Evolutionary conservation across 2,888 invertebrate genomes (phyloP).

Genomic region (Thyatira batis): DNA sequence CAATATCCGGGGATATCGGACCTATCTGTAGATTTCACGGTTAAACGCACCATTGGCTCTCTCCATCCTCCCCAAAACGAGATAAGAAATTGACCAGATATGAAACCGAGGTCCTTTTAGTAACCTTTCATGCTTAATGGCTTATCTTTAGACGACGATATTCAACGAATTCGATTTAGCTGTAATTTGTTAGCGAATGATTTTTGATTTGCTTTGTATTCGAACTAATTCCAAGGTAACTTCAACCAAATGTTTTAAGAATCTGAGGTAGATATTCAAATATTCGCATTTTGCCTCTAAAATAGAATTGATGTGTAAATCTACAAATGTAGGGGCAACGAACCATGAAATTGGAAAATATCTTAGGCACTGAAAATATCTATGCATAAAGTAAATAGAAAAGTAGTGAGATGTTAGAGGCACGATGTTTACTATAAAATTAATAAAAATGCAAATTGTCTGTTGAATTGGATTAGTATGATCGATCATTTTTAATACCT

Average conservation of each 20-base stretch:
- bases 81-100: constrained; percentile 77
- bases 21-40: constrained; percentile 79
- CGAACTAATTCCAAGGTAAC: neutral
- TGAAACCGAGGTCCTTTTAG: constrained; percentile 54
- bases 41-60: constrained; percentile 72
- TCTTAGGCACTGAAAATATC: neutral
- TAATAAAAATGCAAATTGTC: neutral
- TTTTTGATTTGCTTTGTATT: neutral
- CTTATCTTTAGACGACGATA: constrained; percentile 32
- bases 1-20: constrained; percentile 69
- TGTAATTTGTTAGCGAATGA: constrained; percentile 10
- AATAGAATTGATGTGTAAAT: neutral
- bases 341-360: neutral
- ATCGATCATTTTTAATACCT: neutral
- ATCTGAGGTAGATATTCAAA: constrained; percentile 12
- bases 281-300: neutral
- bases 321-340: neutral
- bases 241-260: neutral
- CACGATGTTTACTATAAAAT: neutral
- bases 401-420: neutral
- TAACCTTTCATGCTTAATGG: constrained; percentile 37
- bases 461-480: neutral
- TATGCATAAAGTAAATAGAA: neutral
- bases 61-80: constrained; percentile 63
- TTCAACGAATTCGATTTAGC: constrained; percentile 10